phyloP scores from a whole-genome alignment of 1,140 invertebrate genomes.

The Penaeus indicus region DNA sequence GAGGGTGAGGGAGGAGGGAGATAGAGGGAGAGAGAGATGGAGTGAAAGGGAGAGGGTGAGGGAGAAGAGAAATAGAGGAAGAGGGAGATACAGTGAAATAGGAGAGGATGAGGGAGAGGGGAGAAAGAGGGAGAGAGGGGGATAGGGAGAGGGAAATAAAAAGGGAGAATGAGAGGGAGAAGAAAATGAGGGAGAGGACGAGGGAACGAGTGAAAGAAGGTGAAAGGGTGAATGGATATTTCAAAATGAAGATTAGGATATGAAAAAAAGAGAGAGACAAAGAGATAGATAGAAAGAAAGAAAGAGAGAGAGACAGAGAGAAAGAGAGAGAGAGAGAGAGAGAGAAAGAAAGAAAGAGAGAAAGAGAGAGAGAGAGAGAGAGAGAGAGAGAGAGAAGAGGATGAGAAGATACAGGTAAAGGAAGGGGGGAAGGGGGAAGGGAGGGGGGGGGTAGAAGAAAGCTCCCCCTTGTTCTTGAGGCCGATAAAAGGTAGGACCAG shows the following conservation, averaged over 20 bases:
- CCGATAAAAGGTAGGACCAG: no score
- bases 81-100: neutral
- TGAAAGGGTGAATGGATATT: neutral
- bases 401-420: neutral
- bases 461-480: no score
- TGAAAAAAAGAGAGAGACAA: neutral
- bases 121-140: constrained; percentile 16
- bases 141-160: neutral
- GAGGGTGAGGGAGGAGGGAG: no score
- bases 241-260: neutral
- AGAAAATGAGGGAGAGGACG: neutral
- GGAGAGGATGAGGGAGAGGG: neutral
- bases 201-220: neutral
- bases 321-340: constrained; percentile 26
- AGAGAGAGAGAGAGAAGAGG: neutral
- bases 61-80: no score
- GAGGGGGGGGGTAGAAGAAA: no score
- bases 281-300: neutral
- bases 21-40: no score
- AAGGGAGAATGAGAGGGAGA: neutral
- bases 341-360: constrained; percentile 7
- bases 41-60: no score
- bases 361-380: constrained; percentile 13
- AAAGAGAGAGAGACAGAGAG: constrained; percentile 7
- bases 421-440: no score